Conservation (phyloP, 1,140 invertebrate species). For the Ceratosolen fusciceps region DNA sequence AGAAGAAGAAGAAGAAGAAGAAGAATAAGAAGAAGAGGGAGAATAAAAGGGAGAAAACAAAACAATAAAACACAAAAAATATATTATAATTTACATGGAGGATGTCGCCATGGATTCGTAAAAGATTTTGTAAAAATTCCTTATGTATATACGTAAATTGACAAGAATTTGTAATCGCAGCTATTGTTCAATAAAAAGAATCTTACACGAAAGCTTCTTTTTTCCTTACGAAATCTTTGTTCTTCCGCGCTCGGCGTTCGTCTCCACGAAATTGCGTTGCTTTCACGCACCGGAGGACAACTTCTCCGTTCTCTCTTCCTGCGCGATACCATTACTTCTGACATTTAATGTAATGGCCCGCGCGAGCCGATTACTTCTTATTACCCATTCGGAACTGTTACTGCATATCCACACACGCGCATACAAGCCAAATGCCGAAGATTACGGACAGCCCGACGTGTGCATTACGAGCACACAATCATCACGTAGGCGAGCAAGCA, state of each 20-base stretch:
- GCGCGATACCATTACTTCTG: slow-evolving; percentile 45
- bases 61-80: background rate
- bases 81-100: slow-evolving; percentile 37
- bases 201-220: slow-evolving; percentile 44
- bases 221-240: slow-evolving; percentile 50
- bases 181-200: slow-evolving; percentile 36
- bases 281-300: slow-evolving; percentile 36
- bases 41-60: no score
- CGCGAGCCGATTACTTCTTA: slow-evolving; percentile 37
- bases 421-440: no score
- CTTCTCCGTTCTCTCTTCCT: slow-evolving; percentile 45
- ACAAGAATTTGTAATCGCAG: slow-evolving; percentile 31
- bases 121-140: slow-evolving; percentile 41
- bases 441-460: no score
- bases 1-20: no score
- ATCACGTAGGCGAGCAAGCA: no score
- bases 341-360: slow-evolving; percentile 37
- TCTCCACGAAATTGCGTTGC: slow-evolving; percentile 44
- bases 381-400: slow-evolving; percentile 23
- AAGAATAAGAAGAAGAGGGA: no score
- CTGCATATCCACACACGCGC: background rate
- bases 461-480: no score
- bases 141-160: slow-evolving; percentile 42
- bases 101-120: slow-evolving; percentile 31
- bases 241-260: slow-evolving; percentile 48